Base-by-base conservation (phyloP, 2,797 vertebrate genomes). In the Periophthalmus magnuspinnatus region DNA sequence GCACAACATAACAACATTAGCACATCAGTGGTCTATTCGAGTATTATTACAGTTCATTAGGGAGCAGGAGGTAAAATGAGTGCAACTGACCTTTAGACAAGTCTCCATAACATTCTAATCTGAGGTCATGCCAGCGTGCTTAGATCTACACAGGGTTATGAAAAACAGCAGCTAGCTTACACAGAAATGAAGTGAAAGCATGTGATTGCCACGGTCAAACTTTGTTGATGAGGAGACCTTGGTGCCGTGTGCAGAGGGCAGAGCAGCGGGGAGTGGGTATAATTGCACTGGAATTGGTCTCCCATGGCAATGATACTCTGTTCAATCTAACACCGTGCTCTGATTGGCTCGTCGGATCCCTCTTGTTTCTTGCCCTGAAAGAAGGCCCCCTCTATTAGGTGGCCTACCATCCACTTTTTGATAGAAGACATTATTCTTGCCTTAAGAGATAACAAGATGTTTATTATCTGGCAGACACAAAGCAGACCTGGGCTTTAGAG, bases 241-340 rank as follows among this genome's bases (percentile, higher is more conserved):
- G 87, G 85, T 85, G 74, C 88, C 88, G 84, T 78, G 74, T 86
- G 87, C 85, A 88, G 89, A 93, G 88, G 87, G 86, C 85, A 86
- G 41, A 93, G 88, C 93, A 92, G 92, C 90, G 0, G 93, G 92
- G 92, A 93, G 90, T 91, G 88, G 82, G 92, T 92, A 93, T 94
- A 94, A 94, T 93, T 93, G 93, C 92, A 89, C 90, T 88, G 84
- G 90, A 91, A 92, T 92, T 92, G 91, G 85, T 90, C 91, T 93
- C 91, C 90, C 88, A 90, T 92, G 91, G 90, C 89, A 93, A 85
- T 90, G 80, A 86, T 87, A 92, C 87, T 92, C 91, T 91, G 89
- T 90, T 92, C 86, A 90, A 86, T 89, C 84, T 86, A 80, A 84
- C 77, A 84, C 86, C 80, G 76, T 14, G 85, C 81, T 67, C 76